A percentile compares a stretch with the other conserved stretches of the same genome.
phyloP scores from a whole-genome alignment of 2,888 invertebrate genomes.

The Drosophila emarginata region DNA sequence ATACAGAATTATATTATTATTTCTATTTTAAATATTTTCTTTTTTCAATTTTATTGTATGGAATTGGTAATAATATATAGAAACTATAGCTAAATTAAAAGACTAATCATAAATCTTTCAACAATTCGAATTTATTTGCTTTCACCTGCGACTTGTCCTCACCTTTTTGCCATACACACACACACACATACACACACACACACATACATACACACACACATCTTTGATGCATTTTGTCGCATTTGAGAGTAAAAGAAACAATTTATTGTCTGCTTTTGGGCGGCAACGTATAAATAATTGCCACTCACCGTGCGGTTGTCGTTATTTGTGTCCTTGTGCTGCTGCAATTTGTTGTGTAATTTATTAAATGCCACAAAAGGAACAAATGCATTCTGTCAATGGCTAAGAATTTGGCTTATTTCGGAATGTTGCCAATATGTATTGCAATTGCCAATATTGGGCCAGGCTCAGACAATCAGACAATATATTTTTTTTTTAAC shows the following conservation, averaged over 20 bases:
- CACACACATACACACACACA: no score
- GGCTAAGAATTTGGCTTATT: conserved; percentile 66
- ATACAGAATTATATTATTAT: no score
- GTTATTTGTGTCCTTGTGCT: not conserved
- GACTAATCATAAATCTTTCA: conserved; percentile 9
- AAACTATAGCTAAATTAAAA: conserved; percentile 11
- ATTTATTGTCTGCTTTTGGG: conserved; percentile 69
- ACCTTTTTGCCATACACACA: not conserved
- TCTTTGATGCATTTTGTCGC: conserved; percentile 45
- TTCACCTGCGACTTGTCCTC: conserved; percentile 27
- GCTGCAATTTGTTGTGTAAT: conserved; percentile 63
- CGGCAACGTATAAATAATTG: conserved; percentile 46
- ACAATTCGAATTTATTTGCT: conserved; percentile 1
- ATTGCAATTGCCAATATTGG: conserved; percentile 21
- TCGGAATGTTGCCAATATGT: conserved; percentile 58
- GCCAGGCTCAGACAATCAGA: conserved; percentile 43
- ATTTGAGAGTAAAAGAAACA: conserved; percentile 42
- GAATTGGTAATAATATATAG: no score
- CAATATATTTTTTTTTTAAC: conserved; percentile 50
- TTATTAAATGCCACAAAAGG: conserved; percentile 52
- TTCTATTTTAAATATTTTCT: no score
- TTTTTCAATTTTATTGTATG: no score
- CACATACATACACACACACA: not conserved
- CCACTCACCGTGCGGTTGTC: conserved; percentile 6
- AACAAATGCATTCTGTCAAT: conserved; percentile 43